Evolutionary conservation across 2,888 invertebrate species (phyloP), one percentile per base, ranked within the genome.

Genomic region (Penaeus monodon): DNA sequence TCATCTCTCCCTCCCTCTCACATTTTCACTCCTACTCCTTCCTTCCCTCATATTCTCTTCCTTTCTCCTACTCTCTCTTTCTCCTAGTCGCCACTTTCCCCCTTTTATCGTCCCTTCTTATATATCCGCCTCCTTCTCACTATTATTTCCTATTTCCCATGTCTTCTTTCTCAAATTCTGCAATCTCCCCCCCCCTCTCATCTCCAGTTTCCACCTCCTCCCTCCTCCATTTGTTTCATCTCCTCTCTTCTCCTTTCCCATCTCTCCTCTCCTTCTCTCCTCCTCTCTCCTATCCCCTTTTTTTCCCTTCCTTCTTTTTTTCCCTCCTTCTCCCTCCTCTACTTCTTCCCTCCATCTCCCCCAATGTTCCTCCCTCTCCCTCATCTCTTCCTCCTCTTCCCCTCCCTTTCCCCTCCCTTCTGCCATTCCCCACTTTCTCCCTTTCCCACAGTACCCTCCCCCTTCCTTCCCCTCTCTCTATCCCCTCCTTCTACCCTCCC

Each of bases 51-150:
- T 44, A 4, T 7, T 8, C 38, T 8, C 38, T 7, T 7, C 38
- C 63, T 73, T 29, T 57, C 73, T 63, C 70, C 68, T 70, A 49
- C 81, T 81, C 81, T 68, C 81, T 44, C 68, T 49, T 70, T 68
- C 68, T 81, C 73, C 73, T 3, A 33, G 33, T 73, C 68, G n/a
- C 73, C 68, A 57, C 57, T 68, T 73, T 49, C 73, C 81, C 66
- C 44, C 66, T 70, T 81, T 70, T 44, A 0, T 10, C 7, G 0
- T 44, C 7, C 7, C 38, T 7, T 2, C n/a, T n/a, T n/a, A n/a
- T n/a, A n/a, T n/a, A n/a, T n/a, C n/a, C n/a, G n/a, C n/a, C n/a
- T n/a, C 7, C 38, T 44, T 7, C 38, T 8, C 6, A 6, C 8
- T 8, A 6, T 7, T 44, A 0, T 44, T 8, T 7, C 38, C 8